Conservation (phyloP, 1,140 invertebrate species). For the Hestina assimilis region DNA sequence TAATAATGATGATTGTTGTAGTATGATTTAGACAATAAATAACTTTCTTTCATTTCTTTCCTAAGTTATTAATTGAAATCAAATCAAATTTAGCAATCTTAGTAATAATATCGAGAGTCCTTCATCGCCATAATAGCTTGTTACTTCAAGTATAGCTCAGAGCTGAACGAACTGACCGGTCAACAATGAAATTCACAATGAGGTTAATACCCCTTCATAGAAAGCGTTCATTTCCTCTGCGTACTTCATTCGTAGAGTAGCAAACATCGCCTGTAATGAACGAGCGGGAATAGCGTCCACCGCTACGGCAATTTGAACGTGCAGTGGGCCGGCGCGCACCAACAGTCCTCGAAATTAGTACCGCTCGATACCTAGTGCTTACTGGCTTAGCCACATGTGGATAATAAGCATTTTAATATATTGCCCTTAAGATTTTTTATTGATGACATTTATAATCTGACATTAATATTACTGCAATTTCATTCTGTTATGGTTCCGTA, state of each 20-base stretch:
- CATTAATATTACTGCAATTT: neutral
- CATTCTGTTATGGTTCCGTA: too few relatives aligned
- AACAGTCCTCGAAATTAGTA: constrained; percentile 68
- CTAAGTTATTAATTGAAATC: neutral
- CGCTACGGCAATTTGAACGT: constrained; percentile 70
- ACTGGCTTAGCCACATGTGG: constrained; percentile 7
- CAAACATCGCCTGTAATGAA: constrained; percentile 63
- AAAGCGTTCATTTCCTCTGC: constrained; percentile 64
- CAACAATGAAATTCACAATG: constrained; percentile 46
- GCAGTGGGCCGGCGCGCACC: constrained; percentile 61
- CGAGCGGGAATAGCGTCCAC: constrained; percentile 43
- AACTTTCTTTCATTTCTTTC: too few relatives aligned
- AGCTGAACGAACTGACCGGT: constrained; percentile 17
- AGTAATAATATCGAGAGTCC: neutral
- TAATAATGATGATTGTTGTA: too few relatives aligned
- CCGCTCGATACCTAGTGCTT: constrained; percentile 42
- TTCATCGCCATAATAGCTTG: constrained; percentile 8
- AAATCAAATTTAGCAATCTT: neutral
- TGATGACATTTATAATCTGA: neutral
- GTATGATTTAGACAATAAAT: too few relatives aligned
- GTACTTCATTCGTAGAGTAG: constrained; percentile 64
- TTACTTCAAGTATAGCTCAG: neutral
- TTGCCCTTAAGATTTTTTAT: neutral
- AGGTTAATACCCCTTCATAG: constrained; percentile 55
- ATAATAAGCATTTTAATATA: constrained; percentile 10